Base-by-base conservation (phyloP, 2,888 invertebrate genomes). In the Mesorhabditis spiculigera region DNA sequence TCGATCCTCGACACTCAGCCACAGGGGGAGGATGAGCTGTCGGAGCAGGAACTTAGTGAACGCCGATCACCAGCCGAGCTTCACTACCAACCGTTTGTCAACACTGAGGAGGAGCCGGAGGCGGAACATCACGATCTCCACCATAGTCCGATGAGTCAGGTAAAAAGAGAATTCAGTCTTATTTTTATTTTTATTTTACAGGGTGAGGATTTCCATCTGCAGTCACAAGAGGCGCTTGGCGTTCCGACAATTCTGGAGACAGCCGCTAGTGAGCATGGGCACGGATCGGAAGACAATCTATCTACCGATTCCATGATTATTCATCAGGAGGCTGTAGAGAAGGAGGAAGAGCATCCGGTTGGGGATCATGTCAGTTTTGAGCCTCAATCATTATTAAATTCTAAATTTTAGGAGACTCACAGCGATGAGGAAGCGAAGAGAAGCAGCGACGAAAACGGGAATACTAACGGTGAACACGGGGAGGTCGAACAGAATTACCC, bases 231-330 rank as follows among this genome's bases (percentile, higher is more conserved):
- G 8, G 58, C 10, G n/a, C n/a, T 50, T 13, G 58, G 58, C 8
- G 58, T 50, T 10, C 58, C 58, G 8, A n/a, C 8, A n/a, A 50
- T 50, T 50, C 58, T 50, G 8, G 58, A 50, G 58, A 50, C 58
- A 50, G 58, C 58, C 8, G 58, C 58, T 13, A 50, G 58, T 50
- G 58, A 50, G 58, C 8, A n/a, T 13, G 58, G 58, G n/a, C 10
- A 13, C n/a, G 58, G 58, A 65, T 43, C 13, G 13, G 65, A 62
- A 44, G 73, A 73, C 45, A 75, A 74, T 62, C 73, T 71, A 45
- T 73, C 72, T 45, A 74, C 75, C 0, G 75, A 77, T 43, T 74
- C 74, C 5, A 61, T 77, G 63, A 68, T 73, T 28, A 74, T 75
- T 65, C 75, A 50, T n/a, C 58, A 50, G n/a, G 58, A 50, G 58